Evolutionary conservation across 1,140 invertebrate species (phyloP).

Genomic region (Drosophila mayri): DNA sequence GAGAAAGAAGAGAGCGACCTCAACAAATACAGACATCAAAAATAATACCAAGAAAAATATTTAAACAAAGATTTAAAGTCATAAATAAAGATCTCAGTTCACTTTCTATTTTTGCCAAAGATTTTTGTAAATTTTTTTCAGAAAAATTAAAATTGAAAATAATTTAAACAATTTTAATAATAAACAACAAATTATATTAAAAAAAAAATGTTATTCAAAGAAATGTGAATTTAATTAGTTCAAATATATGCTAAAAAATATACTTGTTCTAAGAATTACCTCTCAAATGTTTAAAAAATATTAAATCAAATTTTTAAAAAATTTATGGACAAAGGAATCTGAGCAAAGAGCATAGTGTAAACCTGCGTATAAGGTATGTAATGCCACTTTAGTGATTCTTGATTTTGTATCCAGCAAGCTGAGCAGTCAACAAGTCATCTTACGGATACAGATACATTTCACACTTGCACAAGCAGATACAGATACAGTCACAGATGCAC

Average conservation of each 20-base stretch:
- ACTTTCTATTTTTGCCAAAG: background rate
- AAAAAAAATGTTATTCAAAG: background rate
- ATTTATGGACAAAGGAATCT: background rate
- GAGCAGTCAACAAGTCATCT: conserved; percentile 70
- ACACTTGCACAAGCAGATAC: conserved; percentile 26
- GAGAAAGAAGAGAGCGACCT: conserved; percentile 3
- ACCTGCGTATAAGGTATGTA: conserved; percentile 30
- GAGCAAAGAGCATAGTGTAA: conserved; percentile 4
- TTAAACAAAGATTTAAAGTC: background rate
- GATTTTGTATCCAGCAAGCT: conserved; percentile 46
- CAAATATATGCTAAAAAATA: background rate
- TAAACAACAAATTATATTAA: background rate
- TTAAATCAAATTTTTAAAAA: background rate
- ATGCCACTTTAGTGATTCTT: conserved; percentile 52
- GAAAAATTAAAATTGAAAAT: too few relatives aligned
- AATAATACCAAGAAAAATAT: background rate
- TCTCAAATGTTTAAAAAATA: background rate
- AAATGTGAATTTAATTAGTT: background rate
- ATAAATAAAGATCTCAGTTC: background rate
- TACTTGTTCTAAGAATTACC: background rate
- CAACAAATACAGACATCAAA: conserved; percentile 27
- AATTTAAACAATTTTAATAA: accelerated
- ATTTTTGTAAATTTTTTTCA: background rate
- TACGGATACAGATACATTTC: conserved; percentile 41
- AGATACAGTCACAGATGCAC: conserved; percentile 20